These are phyloP conservation scores for Clepsis dumicolana DNA, from an alignment of 2,888 invertebrate species.

Conservation along the genomic window DNA sequence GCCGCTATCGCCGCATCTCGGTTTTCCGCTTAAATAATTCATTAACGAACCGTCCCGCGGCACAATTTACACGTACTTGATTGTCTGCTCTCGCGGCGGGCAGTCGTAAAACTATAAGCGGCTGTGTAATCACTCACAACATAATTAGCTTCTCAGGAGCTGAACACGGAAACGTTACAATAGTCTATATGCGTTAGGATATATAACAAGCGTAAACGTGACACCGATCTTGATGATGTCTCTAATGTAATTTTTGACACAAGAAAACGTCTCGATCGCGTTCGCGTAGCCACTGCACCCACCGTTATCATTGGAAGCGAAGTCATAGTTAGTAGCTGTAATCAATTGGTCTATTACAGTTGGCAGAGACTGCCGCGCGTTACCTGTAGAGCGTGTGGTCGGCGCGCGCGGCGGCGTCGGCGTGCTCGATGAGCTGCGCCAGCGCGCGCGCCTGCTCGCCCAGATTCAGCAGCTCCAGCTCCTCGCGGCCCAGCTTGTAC, in stretches of 20 bases:
- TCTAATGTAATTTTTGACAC: no score
- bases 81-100: constrained; percentile 46
- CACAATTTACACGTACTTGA: constrained; percentile 63
- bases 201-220: constrained; percentile 20
- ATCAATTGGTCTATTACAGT: no score
- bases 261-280: no score
- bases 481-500: constrained; percentile 95
- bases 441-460: constrained; percentile 94
- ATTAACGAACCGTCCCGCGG: constrained; percentile 46
- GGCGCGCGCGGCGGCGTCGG: constrained; percentile 81
- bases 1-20: constrained; percentile 56
- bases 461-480: constrained; percentile 93
- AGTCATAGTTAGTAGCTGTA: no score
- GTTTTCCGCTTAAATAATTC: constrained; percentile 55
- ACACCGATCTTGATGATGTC: constrained; percentile 18
- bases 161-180: constrained; percentile 48
- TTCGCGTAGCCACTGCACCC: no score
- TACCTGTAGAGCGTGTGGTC: constrained; percentile 87
- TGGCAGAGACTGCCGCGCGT: no score
- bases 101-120: constrained; percentile 50
- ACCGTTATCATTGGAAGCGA: no score
- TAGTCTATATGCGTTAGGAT: constrained; percentile 46
- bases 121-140: constrained; percentile 45
- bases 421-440: constrained; percentile 91
- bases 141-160: constrained; percentile 51